These are phyloP conservation scores for Phaethornis superciliosus DNA, from an alignment of 2,113 vertebrate species.

Conservation along the genomic window DNA sequence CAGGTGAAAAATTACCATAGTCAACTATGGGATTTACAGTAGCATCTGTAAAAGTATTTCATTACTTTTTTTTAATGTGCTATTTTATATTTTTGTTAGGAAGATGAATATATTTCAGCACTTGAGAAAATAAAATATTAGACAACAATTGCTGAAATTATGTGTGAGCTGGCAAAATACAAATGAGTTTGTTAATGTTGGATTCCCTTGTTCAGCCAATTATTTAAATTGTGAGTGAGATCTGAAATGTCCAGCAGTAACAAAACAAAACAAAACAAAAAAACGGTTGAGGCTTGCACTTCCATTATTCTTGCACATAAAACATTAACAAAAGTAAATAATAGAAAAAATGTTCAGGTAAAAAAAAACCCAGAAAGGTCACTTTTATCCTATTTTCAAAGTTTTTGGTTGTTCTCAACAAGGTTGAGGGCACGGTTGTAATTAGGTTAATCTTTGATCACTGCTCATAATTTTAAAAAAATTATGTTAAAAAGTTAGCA, in stretches of 20 bases:
- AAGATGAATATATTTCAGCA: neutral
- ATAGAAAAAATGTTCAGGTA: neutral
- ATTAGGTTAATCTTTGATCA: neutral
- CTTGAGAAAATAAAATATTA: neutral
- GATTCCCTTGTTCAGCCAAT: neutral
- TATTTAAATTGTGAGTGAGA: neutral
- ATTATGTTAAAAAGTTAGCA: neutral
- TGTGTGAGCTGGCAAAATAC: neutral
- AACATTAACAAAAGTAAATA: neutral
- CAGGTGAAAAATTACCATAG: neutral
- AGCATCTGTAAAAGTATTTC: neutral
- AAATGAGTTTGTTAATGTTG: neutral
- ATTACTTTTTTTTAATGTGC: neutral
- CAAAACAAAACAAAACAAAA: neutral
- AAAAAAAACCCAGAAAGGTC: neutral
- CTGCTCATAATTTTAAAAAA: neutral
- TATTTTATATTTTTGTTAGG: neutral
- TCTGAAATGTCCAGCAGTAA: neutral
- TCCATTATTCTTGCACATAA: neutral
- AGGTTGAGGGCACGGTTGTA: neutral
- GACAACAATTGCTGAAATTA: neutral
- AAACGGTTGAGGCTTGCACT: neutral
- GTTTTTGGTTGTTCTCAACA: neutral
- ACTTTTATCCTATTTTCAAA: neutral
- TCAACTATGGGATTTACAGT: neutral